phyloP scores from a whole-genome alignment of 2,113 vertebrate species.

The Dicaeum eximium region DNA sequence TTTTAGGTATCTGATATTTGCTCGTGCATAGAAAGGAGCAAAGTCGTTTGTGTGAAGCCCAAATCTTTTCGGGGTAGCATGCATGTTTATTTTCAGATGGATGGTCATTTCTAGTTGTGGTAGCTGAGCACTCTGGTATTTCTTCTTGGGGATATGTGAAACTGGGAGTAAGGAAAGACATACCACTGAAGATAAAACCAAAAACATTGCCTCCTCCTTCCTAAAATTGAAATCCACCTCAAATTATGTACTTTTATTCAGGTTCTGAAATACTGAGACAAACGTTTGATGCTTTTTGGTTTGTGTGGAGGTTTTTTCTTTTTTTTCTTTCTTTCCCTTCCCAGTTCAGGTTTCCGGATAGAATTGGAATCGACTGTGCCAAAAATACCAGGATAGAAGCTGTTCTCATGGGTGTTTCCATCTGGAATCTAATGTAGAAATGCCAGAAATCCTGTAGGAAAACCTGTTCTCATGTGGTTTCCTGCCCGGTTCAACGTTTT shows the following conservation, averaged over 20 bases:
- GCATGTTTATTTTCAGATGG: not conserved
- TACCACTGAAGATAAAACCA: not conserved
- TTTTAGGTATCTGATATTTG: not conserved
- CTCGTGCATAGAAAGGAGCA: not conserved
- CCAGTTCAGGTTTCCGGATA: conserved; percentile 56
- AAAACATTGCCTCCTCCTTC: not conserved
- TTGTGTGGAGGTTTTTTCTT: not conserved
- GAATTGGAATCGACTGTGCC: conserved; percentile 50
- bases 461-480: conserved; percentile 70
- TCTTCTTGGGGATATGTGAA: not conserved
- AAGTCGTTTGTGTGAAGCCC: not conserved
- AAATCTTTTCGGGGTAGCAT: not conserved
- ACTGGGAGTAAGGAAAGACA: not conserved
- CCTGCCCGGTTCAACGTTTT: conserved; percentile 57
- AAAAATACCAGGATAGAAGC: conserved; percentile 68
- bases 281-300: not conserved
- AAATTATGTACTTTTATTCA: not conserved
- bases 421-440: conserved; percentile 68
- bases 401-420: conserved; percentile 71
- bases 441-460: conserved; percentile 69
- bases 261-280: not conserved
- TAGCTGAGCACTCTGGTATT: not conserved
- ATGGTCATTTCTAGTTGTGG: not conserved
- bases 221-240: not conserved
- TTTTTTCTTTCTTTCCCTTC: not conserved